phyloP scores from a whole-genome alignment of 2,113 vertebrate species.

The Amia ocellicauda region DNA sequence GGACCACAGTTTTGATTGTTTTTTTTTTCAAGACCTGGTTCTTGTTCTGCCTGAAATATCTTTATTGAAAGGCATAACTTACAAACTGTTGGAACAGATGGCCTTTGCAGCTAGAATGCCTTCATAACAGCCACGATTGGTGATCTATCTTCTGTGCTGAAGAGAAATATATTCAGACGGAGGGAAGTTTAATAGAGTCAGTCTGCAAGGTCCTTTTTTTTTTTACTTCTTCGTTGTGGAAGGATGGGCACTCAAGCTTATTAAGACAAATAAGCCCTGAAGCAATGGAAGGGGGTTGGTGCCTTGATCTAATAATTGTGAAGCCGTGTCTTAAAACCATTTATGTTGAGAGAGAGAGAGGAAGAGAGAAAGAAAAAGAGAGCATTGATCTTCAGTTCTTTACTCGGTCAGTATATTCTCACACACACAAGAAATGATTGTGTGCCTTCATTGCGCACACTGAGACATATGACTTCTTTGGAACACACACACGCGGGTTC shows the following conservation, averaged over 20 bases:
- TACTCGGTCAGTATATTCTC: too few species aligned
- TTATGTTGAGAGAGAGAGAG: not conserved
- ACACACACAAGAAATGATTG: too few species aligned
- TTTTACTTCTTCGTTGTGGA: too few species aligned
- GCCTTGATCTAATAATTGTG: not conserved
- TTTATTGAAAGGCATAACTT: slow-evolving; percentile 5
- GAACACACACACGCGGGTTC: too few species aligned
- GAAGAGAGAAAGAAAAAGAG: not conserved
- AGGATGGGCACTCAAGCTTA: slow-evolving; percentile 33
- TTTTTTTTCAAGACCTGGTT: slow-evolving; percentile 33
- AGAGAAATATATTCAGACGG: slow-evolving; percentile 34
- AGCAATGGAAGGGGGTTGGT: slow-evolving; percentile 20
- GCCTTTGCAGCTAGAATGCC: slow-evolving; percentile 35
- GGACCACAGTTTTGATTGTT: slow-evolving; percentile 24
- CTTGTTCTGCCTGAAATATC: slow-evolving; percentile 25
- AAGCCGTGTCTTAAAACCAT: not conserved
- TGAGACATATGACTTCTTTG: too few species aligned
- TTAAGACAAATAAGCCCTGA: slow-evolving; percentile 46
- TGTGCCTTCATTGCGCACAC: too few species aligned
- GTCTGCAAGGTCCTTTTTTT: not conserved
- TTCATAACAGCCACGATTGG: slow-evolving; percentile 25
- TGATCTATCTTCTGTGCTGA: slow-evolving; percentile 31
- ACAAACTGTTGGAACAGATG: slow-evolving; percentile 23
- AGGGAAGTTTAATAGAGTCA: slow-evolving; percentile 35
- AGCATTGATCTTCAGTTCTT: too few species aligned